These are phyloP conservation scores for Matsumurasca onukii DNA, from an alignment of 1,140 invertebrate species.

Conservation along the genomic window DNA sequence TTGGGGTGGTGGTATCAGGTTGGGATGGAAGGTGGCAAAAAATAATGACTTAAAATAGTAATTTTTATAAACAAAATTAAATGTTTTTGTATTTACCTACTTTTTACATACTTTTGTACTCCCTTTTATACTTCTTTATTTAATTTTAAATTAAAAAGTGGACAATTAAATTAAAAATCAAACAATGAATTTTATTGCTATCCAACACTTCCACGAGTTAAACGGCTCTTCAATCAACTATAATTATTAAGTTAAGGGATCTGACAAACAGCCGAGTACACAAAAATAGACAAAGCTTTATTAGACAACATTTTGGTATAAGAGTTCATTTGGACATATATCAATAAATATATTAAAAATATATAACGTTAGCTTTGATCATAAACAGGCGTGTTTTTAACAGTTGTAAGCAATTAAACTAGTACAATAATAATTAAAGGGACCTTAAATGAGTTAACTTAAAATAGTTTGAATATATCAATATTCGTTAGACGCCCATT, in stretches of 20 bases:
- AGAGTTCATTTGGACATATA: neutral
- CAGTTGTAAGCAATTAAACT: neutral
- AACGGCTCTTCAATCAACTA: too few relatives aligned
- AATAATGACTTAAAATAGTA: too few relatives aligned
- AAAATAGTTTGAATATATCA: neutral
- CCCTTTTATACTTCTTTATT: too few relatives aligned
- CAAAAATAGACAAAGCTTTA: slow-evolving; percentile 1
- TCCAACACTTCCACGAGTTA: too few relatives aligned
- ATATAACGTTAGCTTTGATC: neutral
- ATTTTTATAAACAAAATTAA: too few relatives aligned
- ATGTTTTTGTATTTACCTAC: too few relatives aligned
- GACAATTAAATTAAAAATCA: too few relatives aligned
- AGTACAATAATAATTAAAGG: neutral
- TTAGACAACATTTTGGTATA: neutral
- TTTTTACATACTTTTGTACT: too few relatives aligned
- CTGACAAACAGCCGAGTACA: neutral
- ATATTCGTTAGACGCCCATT: neutral
- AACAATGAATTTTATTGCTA: too few relatives aligned
- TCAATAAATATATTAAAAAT: neutral
- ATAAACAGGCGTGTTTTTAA: neutral
- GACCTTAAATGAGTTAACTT: neutral
- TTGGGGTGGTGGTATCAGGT: too few relatives aligned
- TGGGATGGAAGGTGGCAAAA: too few relatives aligned
- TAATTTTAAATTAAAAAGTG: too few relatives aligned
- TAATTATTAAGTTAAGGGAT: neutral